Percentiles rank a stretch among this genome's conserved stretches.
These are phyloP conservation scores for Dicycla oo DNA, from an alignment of 2,888 invertebrate species.

Conservation along the genomic window DNA sequence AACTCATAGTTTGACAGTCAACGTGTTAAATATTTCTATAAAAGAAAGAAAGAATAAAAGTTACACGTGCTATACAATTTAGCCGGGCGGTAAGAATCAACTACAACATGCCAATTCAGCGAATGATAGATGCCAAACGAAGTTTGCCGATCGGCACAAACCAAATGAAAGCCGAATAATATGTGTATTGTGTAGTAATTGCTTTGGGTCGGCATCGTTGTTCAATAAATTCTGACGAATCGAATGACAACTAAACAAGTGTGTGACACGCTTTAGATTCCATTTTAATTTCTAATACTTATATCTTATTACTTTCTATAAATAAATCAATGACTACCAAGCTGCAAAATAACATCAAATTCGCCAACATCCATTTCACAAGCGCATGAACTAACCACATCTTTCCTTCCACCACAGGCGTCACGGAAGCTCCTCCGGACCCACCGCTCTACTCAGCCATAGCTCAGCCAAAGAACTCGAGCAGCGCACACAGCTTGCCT, in stretches of 20 bases:
- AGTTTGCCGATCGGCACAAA: not conserved
- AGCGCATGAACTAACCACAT: slow-evolving; percentile 55
- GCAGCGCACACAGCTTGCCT: slow-evolving; percentile 81
- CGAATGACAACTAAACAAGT: not conserved
- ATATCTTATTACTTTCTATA: too few relatives aligned
- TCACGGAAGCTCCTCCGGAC: slow-evolving; percentile 81
- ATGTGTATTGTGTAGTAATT: not conserved
- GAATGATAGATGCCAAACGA: too few relatives aligned
- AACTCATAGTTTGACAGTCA: too few relatives aligned
- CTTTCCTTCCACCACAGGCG: slow-evolving; percentile 69
- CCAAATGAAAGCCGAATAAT: not conserved
- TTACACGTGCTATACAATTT: too few relatives aligned
- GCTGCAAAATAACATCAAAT: slow-evolving; percentile 11
- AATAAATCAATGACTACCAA: too few relatives aligned
- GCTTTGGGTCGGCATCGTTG: not conserved
- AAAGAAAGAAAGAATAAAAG: too few relatives aligned
- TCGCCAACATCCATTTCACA: not conserved
- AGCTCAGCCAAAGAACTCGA: slow-evolving; percentile 80
- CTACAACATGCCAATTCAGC: too few relatives aligned
- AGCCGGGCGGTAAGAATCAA: too few relatives aligned
- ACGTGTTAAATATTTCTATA: too few relatives aligned
- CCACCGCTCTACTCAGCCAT: slow-evolving; percentile 84
- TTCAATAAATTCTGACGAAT: not conserved
- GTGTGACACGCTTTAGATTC: not conserved
- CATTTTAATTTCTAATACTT: not conserved